These are phyloP conservation scores for Monochamus alternatus DNA, from an alignment of 2,888 invertebrate species.

Conservation along the genomic window DNA sequence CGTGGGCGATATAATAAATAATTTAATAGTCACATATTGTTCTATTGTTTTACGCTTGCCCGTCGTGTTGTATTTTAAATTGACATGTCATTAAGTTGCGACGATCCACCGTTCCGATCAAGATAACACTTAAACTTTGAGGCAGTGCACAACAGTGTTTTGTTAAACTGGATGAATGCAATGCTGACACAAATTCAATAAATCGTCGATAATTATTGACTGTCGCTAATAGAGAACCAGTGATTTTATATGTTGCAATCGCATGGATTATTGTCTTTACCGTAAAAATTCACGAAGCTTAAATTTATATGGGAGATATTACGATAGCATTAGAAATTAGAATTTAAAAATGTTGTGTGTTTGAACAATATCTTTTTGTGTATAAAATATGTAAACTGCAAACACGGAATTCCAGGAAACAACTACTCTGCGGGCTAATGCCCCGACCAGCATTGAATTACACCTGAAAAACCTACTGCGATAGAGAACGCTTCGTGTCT, in stretches of 20 bases:
- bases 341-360: too few species aligned
- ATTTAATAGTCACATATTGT: constrained; percentile 58
- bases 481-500: too few species aligned
- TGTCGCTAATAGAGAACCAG: neutral
- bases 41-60: constrained; percentile 60
- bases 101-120: constrained; percentile 38
- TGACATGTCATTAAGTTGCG: constrained; percentile 61
- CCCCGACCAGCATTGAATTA: too few species aligned
- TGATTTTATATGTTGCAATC: neutral
- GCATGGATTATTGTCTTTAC: neutral
- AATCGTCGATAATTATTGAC: neutral
- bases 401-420: too few species aligned
- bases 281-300: too few species aligned
- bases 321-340: too few species aligned
- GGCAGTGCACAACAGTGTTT: constrained; percentile 25
- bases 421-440: too few species aligned
- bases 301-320: too few species aligned
- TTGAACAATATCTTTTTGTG: too few species aligned
- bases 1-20: constrained; percentile 53
- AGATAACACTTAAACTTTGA: constrained; percentile 28
- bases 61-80: constrained; percentile 61
- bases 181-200: neutral
- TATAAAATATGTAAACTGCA: too few species aligned
- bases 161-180: constrained; percentile 18
- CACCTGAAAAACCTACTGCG: too few species aligned